phyloP scores from a whole-genome alignment of 2,113 vertebrate genomes.

The Pluvialis apricaria region DNA sequence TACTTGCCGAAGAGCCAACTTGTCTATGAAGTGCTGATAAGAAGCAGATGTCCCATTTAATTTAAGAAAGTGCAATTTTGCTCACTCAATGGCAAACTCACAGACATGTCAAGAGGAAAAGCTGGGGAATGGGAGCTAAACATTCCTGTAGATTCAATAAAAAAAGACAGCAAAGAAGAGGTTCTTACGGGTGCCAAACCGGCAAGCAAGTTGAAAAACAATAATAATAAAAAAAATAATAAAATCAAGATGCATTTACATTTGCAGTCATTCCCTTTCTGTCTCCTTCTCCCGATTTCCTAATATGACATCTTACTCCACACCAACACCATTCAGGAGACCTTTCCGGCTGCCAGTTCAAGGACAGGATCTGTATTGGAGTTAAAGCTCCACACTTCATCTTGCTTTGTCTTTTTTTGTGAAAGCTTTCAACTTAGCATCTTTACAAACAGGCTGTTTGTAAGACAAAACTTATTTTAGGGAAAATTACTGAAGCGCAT shows the following conservation, averaged over 20 bases:
- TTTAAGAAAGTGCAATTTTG: not conserved
- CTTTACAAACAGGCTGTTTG: not conserved
- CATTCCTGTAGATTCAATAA: not conserved
- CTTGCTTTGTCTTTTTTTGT: not conserved
- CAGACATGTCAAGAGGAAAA: conserved; percentile 29
- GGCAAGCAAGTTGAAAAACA: not conserved
- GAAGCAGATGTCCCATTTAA: conserved; percentile 31
- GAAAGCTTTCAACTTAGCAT: not conserved
- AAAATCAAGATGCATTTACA: not conserved
- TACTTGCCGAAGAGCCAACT: not conserved
- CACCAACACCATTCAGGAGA: not conserved
- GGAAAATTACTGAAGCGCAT: not conserved
- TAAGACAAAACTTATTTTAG: not conserved
- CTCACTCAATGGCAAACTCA: conserved; percentile 1
- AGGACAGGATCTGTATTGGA: not conserved
- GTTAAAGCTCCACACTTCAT: not conserved
- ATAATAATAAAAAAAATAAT: not conserved
- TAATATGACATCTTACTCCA: not conserved
- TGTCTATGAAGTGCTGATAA: conserved; percentile 20
- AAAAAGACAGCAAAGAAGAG: not conserved
- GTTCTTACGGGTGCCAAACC: not conserved
- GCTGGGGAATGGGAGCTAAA: conserved; percentile 1
- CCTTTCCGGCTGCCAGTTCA: not conserved
- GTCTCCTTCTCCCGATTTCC: not conserved
- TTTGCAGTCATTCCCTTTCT: not conserved